Base-by-base conservation (phyloP, 2,113 vertebrate genomes). In the Corvus cornix region DNA sequence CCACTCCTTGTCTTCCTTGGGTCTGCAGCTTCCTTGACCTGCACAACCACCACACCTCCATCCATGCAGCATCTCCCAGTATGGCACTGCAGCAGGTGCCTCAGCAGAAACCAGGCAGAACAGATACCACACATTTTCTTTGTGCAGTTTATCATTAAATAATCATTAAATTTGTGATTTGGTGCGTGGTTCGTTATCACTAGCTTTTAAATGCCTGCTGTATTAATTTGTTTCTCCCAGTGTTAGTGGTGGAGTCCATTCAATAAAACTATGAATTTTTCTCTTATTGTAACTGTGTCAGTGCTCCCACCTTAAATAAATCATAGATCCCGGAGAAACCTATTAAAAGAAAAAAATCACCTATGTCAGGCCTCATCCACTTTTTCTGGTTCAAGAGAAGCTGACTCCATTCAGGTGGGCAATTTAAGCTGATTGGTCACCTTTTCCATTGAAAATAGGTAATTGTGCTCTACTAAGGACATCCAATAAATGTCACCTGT, bases 31-130 rank as follows among this genome's bases (percentile, higher is more conserved):
- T 80, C 10, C 62, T 68, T 56, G 31, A 35, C 15, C 26, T 69
- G 28, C 13, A 16, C 19, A 68, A 60, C 13, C n/a, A 69, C 28
- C 1, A 5, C 30, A 85, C 1, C 26, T 51, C 55, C 35, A 41
- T 41, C 7, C 0, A 0, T 0, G 0, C 4, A 58, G 9, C 20
- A 33, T 16, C 51, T 73, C 49, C 18, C 3, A 1, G 39, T 33
- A 31, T 33, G 23, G 12, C 28, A n/a, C 16, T 53, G 13, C 10
- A 74, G 31, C 33, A 79, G 5, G 7, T 79, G 11, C 22, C 35
- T 67, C 52, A 22, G 46, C 48, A 51, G 30, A 81, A 90, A 88
- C 27, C 24, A 60, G 44, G 15, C 26, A 72, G 52, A 84, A 87
- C 37, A 78, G 75, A 72, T 30, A 9, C 16, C 68, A 53, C 37